A percentile compares a stretch with the other conserved stretches of the same genome.
These are phyloP conservation scores for Tetragonula carbonaria DNA, from an alignment of 2,888 invertebrate species.

Conservation along the genomic window DNA sequence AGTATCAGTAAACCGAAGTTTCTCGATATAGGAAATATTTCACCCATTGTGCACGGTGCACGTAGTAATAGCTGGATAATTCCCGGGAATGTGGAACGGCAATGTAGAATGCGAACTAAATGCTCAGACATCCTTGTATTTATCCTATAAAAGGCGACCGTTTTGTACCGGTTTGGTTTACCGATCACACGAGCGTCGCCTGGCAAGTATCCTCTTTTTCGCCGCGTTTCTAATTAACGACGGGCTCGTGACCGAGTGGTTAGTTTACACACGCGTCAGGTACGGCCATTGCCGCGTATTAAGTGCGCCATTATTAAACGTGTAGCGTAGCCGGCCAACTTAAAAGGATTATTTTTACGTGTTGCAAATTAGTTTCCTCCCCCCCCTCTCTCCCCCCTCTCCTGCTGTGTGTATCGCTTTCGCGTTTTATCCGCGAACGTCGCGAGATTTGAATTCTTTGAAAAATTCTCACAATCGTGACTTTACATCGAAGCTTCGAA, in stretches of 20 bases:
- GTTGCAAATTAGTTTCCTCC: constrained; percentile 34
- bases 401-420: constrained; percentile 14
- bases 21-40: not conserved
- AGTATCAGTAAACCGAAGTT: not conserved
- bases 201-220: constrained; percentile 29
- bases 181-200: constrained; percentile 6
- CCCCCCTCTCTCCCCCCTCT: too few relatives aligned
- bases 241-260: constrained; percentile 43
- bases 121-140: constrained; percentile 16
- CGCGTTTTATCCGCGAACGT: not conserved
- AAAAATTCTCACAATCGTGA: too few relatives aligned
- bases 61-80: not conserved
- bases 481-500: too few relatives aligned
- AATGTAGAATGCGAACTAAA: not conserved
- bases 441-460: not conserved
- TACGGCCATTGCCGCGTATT: constrained; percentile 52
- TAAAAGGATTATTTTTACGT: constrained; percentile 45
- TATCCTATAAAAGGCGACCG: not conserved
- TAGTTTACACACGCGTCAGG: constrained; percentile 56
- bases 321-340: not conserved
- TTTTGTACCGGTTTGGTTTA: constrained; percentile 2
- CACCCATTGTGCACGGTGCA: not conserved
- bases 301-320: constrained; percentile 44
- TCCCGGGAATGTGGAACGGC: not conserved
- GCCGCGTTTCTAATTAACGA: constrained; percentile 57